Percentiles rank a stretch among this genome's conserved stretches.
Evolutionary conservation across 2,797 vertebrate species (phyloP).

Genomic region (Phrynocephalus vlangalii): DNA sequence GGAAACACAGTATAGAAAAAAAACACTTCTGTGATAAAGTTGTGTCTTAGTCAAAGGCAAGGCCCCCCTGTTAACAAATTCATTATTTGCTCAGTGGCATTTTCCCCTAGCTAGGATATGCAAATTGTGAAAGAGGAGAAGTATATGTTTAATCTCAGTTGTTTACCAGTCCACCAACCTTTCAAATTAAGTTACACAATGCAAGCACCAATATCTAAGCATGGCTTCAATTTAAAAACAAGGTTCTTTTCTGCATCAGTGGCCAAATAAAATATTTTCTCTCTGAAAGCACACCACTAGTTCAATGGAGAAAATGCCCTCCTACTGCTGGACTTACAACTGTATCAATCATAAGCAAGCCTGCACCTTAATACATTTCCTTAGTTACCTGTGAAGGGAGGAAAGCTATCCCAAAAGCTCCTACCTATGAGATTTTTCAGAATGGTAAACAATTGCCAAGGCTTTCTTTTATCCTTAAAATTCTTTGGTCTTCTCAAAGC

Average conservation of each 20-base stretch:
- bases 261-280: constrained; percentile 36
- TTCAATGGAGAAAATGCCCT: neutral
- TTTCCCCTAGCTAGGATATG: constrained; percentile 50
- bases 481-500: constrained; percentile 2
- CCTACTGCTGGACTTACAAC: constrained; percentile 15
- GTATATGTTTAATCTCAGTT: neutral
- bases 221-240: neutral
- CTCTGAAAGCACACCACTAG: neutral
- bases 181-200: constrained; percentile 19
- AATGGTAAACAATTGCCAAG: neutral
- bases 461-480: no score
- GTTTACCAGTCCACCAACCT: constrained; percentile 1
- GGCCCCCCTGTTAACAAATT: neutral
- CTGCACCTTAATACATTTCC: constrained; percentile 52
- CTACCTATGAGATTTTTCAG: constrained; percentile 15
- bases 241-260: neutral
- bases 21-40: neutral
- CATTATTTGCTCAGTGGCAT: constrained; percentile 27
- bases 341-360: constrained; percentile 50
- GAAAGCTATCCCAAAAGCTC: neutral
- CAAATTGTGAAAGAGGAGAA: constrained; percentile 46
- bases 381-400: constrained; percentile 25
- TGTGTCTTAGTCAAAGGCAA: constrained; percentile 37
- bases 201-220: constrained; percentile 3
- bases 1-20: neutral